Base-by-base conservation (phyloP, 1,140 invertebrate genomes). In the Helicoverpa zea region DNA sequence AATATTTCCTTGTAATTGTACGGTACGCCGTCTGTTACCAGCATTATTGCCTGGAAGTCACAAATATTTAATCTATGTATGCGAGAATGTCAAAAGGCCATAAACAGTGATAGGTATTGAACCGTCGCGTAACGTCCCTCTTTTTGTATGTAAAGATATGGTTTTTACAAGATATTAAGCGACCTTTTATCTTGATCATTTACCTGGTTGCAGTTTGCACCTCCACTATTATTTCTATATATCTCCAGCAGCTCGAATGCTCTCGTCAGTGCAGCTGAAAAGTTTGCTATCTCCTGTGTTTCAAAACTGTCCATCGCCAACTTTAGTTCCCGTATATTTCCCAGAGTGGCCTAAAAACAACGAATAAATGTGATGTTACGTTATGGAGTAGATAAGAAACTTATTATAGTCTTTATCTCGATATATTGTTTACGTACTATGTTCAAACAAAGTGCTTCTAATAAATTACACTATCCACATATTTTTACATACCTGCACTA, bases 21-120 rank as follows among this genome's bases (percentile, higher is more conserved):
- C 14, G 99, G 98, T 23, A 99, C 98, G 30, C 99, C 99, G 95
- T 99, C 99, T 11, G 99, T 99, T 83, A 99, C 97, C 64, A 99
- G 94, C 99, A 99, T 99, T 87, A 99, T 99, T 11, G 99, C 99
- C 95, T 99, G 98, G 16, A 89, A 83, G 3, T 23, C 13, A 1
- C 18, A 61, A 49, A 75, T 29, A 13, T 59, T 59, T 10, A 30
- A 12, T 29, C 10, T 43, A 18, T 12, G 47, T 35, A n/a, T 3
- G 1, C 14, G 0, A 2, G 43, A 14, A 43, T 43, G 10, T n/a
- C 7, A 64, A 64, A 64, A 7, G 4, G 11, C 0, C 35, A 9
- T 43, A 43, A 43, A n/a, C n/a, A n/a, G n/a, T n/a, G n/a, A n/a
- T n/a, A n/a, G n/a, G n/a, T n/a, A n/a, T n/a, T n/a, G n/a, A n/a